Conservation (phyloP, 2,113 vertebrate genomes). For the Propithecus coquereli region DNA sequence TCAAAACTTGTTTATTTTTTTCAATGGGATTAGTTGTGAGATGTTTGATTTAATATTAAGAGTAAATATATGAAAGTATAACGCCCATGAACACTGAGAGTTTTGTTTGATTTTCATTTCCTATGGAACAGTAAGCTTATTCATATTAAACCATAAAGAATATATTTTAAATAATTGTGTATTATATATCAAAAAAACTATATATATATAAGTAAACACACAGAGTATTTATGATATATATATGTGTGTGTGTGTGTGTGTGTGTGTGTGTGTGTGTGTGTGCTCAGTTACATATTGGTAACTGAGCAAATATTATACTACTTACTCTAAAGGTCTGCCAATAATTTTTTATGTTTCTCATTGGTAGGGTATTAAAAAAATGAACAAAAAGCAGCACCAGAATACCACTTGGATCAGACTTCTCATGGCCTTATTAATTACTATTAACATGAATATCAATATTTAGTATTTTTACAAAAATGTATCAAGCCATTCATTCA, state of each 20-base stretch:
- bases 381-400: not conserved
- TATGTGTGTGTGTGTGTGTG: not conserved
- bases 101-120: not conserved
- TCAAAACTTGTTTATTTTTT: not conserved
- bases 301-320: not conserved
- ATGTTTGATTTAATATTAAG: not conserved
- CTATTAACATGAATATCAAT: not conserved
- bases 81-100: not conserved
- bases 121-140: not conserved
- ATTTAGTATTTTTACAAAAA: not conserved
- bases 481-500: not conserved
- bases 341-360: not conserved
- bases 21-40: not conserved
- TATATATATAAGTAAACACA: not conserved
- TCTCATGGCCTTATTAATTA: not conserved
- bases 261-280: not conserved
- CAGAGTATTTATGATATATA: not conserved
- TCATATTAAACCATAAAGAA: not conserved
- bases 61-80: not conserved
- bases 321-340: not conserved
- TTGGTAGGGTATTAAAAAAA: not conserved
- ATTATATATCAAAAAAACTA: not conserved
- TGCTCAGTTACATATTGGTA: not conserved
- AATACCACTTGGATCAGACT: not conserved
- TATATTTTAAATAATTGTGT: not conserved